Evolutionary conservation across 2,797 vertebrate genomes (phyloP), one percentile per base, ranked within the genome.

Genomic region (Synanceia verrucosa): DNA sequence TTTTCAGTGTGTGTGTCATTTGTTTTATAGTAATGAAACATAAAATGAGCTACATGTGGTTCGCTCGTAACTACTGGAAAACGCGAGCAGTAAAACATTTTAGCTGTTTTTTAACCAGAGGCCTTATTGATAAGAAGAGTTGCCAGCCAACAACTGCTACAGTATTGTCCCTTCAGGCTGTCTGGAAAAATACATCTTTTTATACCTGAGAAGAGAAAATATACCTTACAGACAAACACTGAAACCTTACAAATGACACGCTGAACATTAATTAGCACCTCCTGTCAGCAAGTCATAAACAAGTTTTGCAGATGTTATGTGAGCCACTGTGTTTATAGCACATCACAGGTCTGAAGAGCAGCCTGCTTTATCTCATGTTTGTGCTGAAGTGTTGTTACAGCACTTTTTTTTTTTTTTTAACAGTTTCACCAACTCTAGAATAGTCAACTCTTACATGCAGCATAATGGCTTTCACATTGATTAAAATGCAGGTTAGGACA

Each of bases 211-310:
- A 48, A 43, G 1, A 50, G 59, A 57, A 62, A 33, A 39, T 31
- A 33, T 14, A n/a, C 61, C 73, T 76, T 23, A 41, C 43, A 65
- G 55, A 23, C 66, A 53, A 33, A 55, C 33, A 55, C 52, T 64
- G 52, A 70, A 63, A 73, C 53, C 21, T 75, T 59, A 66, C 28
- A 62, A 84, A 41, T 62, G 56, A 46, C 48, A 41, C 13, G 9
- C 66, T 71, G 12, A 78, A 82, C 75, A 74, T 78, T 72, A 85
- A 84, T 88, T 86, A 76, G 65, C 84, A 70, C 66, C 53, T 37
- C 59, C 31, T 83, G 55, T 79, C 76, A 53, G 43, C 63, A 37
- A 65, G 67, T 73, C 47, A 70, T 80, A 83, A 86, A 89, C 76
- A 84, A 82, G 78, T 64, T 47, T 65, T 78, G 57, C 56, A 83